These are phyloP conservation scores for Laticauda laticaudata DNA, from an alignment of 2,113 vertebrate species.

Conservation along the genomic window DNA sequence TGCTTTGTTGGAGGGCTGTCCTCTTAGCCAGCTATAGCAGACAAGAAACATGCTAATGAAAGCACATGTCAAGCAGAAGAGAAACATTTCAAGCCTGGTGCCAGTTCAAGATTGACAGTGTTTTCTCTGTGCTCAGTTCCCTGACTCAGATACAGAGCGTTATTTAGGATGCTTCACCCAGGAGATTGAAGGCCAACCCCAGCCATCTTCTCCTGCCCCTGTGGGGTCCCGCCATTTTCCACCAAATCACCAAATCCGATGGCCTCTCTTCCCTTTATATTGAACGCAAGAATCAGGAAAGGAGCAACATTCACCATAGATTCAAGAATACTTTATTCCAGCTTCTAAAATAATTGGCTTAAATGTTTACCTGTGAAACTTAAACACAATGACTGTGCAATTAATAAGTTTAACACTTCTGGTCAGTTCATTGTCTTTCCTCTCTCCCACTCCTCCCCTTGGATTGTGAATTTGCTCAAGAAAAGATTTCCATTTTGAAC, in stretches of 20 bases:
- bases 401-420: constrained; percentile 14
- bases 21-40: not conserved
- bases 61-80: constrained; percentile 12
- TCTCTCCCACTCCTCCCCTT: not conserved
- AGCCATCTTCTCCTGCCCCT: not conserved
- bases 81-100: constrained; percentile 10
- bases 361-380: constrained; percentile 45
- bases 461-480: not conserved
- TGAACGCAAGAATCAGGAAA: constrained; percentile 54
- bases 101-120: constrained; percentile 12
- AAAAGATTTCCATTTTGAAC: constrained; percentile 37
- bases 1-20: constrained; percentile 2
- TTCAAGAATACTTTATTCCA: constrained; percentile 4
- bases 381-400: constrained; percentile 24
- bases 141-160: constrained; percentile 2
- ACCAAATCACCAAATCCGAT: constrained; percentile 43
- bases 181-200: not conserved
- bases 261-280: constrained; percentile 49
- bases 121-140: constrained; percentile 11
- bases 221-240: constrained; percentile 20
- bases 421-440: not conserved
- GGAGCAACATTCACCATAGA: constrained; percentile 31
- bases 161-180: not conserved
- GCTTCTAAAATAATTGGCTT: constrained; percentile 42
- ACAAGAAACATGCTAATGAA: constrained; percentile 18